These are phyloP conservation scores for Platypus cylindrus DNA, from an alignment of 2,888 invertebrate genomes.

Conservation along the genomic window DNA sequence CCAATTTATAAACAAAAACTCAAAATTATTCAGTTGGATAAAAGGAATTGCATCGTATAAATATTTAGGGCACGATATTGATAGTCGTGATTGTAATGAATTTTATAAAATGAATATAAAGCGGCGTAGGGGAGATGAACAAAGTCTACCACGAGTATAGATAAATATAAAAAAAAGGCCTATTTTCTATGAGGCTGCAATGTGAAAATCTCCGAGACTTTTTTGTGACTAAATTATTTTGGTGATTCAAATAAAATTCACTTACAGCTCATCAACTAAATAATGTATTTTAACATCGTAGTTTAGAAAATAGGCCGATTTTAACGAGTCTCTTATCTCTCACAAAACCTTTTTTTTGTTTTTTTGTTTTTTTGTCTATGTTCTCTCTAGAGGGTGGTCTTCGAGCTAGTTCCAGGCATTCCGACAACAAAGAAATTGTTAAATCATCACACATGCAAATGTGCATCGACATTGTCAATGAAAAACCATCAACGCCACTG, in stretches of 20 bases:
- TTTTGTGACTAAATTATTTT: too few species aligned
- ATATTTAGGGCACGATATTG: too few species aligned
- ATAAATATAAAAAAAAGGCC: background rate
- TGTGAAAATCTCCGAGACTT: too few species aligned
- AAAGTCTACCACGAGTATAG: constrained; percentile 18
- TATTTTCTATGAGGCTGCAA: constrained; percentile 3
- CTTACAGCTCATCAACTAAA: too few species aligned
- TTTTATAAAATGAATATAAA: constrained; percentile 23
- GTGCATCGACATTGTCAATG: background rate
- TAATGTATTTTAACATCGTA: too few species aligned
- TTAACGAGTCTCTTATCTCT: too few species aligned
- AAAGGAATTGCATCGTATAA: constrained; percentile 6
- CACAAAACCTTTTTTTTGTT: too few species aligned
- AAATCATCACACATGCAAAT: constrained; percentile 1
- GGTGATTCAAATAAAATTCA: too few species aligned
- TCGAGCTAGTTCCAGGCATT: constrained; percentile 29
- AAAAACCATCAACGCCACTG: constrained; percentile 1
- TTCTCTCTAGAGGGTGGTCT: constrained; percentile 30
- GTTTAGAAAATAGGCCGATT: too few species aligned
- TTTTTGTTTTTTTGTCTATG: too few species aligned
- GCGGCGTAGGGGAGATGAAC: constrained; percentile 14
- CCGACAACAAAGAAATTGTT: constrained; percentile 22
- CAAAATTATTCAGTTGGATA: constrained; percentile 10
- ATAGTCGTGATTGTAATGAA: constrained; percentile 9
- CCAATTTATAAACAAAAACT: too few species aligned